phyloP scores from a whole-genome alignment of 2,888 invertebrate species.

The Hypsopygia costalis region DNA sequence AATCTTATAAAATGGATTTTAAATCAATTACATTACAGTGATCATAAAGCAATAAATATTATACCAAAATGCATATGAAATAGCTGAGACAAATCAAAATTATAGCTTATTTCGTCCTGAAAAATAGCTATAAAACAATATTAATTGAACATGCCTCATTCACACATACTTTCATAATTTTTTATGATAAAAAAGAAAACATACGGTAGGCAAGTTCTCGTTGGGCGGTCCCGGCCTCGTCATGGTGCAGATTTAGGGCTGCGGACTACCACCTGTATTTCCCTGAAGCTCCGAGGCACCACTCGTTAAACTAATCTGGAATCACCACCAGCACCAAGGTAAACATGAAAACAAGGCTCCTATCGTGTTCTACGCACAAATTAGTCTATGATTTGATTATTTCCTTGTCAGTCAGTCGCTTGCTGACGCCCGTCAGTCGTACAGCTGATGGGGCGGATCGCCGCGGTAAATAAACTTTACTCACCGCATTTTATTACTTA shows the following conservation, averaged over 20 bases:
- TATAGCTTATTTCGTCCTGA: too few relatives aligned
- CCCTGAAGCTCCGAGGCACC: conserved; percentile 24
- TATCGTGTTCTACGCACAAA: conserved; percentile 14
- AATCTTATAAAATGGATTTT: too few relatives aligned
- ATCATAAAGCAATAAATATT: too few relatives aligned
- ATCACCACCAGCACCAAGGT: conserved; percentile 31
- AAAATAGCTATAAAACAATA: too few relatives aligned
- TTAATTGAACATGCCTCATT: too few relatives aligned
- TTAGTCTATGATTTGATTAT: conserved; percentile 12
- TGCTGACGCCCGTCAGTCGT: conserved; percentile 32
- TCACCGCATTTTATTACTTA: conserved; percentile 38
- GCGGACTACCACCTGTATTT: conserved; percentile 24
- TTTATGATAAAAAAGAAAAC: conserved; percentile 16
- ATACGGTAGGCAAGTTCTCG: conserved; percentile 84
- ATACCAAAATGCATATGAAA: too few relatives aligned
- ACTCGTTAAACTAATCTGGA: conserved; percentile 58
- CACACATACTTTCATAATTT: too few relatives aligned
- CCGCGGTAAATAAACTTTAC: conserved; percentile 17
- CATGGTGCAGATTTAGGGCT: conserved; percentile 37
- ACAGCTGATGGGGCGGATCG: conserved; percentile 25
- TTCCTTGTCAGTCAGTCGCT: conserved; percentile 35
- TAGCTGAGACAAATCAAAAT: too few relatives aligned
- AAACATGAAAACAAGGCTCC: conserved; percentile 12
- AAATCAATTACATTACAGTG: too few relatives aligned
- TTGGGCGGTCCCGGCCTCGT: conserved; percentile 84